These are phyloP conservation scores for Axea sp. DNA, from an alignment of 2,888 invertebrate species.

Conservation along the genomic window DNA sequence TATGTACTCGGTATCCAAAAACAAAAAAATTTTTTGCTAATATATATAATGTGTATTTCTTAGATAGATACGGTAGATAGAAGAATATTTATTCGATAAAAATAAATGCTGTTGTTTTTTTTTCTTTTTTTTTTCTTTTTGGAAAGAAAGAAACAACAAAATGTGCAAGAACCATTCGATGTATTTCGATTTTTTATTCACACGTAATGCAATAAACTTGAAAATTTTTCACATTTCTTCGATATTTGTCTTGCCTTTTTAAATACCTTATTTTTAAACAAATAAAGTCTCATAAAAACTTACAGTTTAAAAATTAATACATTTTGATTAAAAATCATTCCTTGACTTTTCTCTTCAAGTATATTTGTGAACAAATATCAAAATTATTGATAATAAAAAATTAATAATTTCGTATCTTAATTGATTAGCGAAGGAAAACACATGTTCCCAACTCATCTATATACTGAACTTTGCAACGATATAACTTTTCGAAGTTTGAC, in stretches of 20 bases:
- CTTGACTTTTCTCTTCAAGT: too few species aligned
- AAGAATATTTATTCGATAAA: slow-evolving; percentile 77
- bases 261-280: too few species aligned
- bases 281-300: too few species aligned
- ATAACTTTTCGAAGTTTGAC: slow-evolving; percentile 31
- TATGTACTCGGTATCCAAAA: slow-evolving; percentile 72
- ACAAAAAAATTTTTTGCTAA: slow-evolving; percentile 68
- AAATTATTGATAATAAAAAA: too few species aligned
- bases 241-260: neutral
- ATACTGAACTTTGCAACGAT: slow-evolving; percentile 32
- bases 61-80: slow-evolving; percentile 76
- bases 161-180: slow-evolving; percentile 26
- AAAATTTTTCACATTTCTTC: slow-evolving; percentile 37
- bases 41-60: slow-evolving; percentile 76
- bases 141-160: slow-evolving; percentile 66
- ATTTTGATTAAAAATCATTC: too few species aligned
- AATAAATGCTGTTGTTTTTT: too few species aligned
- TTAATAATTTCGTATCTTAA: too few species aligned
- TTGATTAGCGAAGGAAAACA: too few species aligned
- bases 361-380: too few species aligned
- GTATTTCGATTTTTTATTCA: slow-evolving; percentile 43
- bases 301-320: too few species aligned
- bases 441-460: slow-evolving; percentile 4
- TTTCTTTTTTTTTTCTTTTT: too few species aligned
- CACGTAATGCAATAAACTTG: slow-evolving; percentile 40